phyloP scores from a whole-genome alignment of 2,888 invertebrate species.

The Patella caerulea region DNA sequence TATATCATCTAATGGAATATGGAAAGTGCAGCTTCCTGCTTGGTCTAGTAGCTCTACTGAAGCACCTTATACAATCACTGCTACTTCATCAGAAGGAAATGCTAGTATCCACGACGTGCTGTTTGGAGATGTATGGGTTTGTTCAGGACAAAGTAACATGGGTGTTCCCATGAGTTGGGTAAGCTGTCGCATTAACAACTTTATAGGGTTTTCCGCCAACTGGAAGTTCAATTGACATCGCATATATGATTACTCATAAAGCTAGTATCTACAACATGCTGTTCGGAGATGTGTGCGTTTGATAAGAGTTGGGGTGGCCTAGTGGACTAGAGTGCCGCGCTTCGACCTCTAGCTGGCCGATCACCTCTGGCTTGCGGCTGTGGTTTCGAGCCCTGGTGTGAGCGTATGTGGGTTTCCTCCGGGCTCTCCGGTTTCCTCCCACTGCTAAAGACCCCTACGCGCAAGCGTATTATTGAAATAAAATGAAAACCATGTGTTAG shows the following conservation, averaged over 20 bases:
- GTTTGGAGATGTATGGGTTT: slow-evolving; percentile 70
- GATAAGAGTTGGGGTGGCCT: slow-evolving; percentile 50
- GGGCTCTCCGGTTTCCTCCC: too few species aligned
- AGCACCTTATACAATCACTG: slow-evolving; percentile 48
- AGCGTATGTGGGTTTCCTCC: too few species aligned
- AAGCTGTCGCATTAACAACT: not conserved
- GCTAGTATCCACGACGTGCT: slow-evolving; percentile 57
- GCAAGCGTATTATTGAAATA: too few species aligned
- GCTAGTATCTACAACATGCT: slow-evolving; percentile 57
- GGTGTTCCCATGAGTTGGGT: slow-evolving; percentile 44
- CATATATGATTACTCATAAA: slow-evolving; percentile 46
- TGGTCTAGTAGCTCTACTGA: not conserved
- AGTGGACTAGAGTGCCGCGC: too few species aligned
- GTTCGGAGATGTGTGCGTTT: slow-evolving; percentile 70
- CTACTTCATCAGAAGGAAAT: slow-evolving; percentile 40
- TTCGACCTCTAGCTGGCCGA: too few species aligned
- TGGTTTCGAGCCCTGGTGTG: too few species aligned
- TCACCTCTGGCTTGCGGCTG: too few species aligned
- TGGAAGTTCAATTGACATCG: slow-evolving; percentile 25
- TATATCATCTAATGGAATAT: slow-evolving; percentile 32
- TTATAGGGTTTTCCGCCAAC: slow-evolving; percentile 35
- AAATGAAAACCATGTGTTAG: too few species aligned
- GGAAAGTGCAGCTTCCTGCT: slow-evolving; percentile 47
- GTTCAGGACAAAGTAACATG: slow-evolving; percentile 69
- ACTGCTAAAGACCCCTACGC: too few species aligned